Evolutionary conservation across 2,888 invertebrate species (phyloP).

Genomic region (Leptinotarsa tumamoca): DNA sequence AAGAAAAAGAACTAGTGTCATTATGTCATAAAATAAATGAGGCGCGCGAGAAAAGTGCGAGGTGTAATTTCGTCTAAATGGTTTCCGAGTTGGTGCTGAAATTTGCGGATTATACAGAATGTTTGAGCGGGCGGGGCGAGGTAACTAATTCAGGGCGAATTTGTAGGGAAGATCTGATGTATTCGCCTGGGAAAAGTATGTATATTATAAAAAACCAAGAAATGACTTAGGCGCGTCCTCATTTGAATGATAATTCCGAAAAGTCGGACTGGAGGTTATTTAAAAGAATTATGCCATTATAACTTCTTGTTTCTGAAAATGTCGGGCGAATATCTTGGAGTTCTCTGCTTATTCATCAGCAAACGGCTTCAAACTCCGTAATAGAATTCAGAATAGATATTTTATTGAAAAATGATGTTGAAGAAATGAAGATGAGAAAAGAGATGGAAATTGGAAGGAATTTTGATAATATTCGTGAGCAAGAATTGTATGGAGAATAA

Average conservation of each 20-base stretch:
- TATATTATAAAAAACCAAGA: neutral
- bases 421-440: no score
- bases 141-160: slow-evolving; percentile 25
- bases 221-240: neutral
- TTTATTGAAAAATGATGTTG: no score
- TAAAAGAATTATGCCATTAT: no score
- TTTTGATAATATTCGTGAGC: no score
- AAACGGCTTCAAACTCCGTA: no score
- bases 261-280: neutral
- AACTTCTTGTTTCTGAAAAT: no score
- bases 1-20: slow-evolving; percentile 48
- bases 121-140: slow-evolving; percentile 31
- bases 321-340: no score
- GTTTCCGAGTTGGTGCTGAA: slow-evolving; percentile 34
- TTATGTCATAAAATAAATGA: slow-evolving; percentile 51
- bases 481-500: no score
- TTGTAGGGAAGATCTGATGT: neutral
- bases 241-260: neutral
- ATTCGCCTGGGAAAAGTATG: slow-evolving; percentile 5
- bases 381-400: no score
- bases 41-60: slow-evolving; percentile 44
- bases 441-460: no score
- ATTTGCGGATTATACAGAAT: slow-evolving; percentile 36
- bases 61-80: slow-evolving; percentile 45
- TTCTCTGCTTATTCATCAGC: no score